Conservation (phyloP, 2,888 invertebrate species). For the Aspidapion aeneum region DNA sequence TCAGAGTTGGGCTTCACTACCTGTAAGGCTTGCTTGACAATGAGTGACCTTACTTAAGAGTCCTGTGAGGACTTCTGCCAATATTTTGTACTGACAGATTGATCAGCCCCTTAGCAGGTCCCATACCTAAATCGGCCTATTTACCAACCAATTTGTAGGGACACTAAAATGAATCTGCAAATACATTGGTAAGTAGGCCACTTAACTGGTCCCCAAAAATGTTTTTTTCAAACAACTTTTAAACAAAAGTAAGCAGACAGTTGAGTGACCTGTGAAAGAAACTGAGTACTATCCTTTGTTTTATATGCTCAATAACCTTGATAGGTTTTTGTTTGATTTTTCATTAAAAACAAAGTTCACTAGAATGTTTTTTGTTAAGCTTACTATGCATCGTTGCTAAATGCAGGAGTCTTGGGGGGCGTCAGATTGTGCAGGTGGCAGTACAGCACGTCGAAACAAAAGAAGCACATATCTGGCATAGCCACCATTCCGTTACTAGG, state of each 20-base stretch:
- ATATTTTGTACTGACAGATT: no score
- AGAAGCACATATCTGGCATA: conserved; percentile 96
- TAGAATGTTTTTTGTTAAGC: conserved; percentile 48
- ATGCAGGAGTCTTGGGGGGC: conserved; percentile 86
- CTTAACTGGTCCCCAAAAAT: no score
- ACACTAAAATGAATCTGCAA: no score
- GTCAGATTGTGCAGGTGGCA: conserved; percentile 91
- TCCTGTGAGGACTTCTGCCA: no score
- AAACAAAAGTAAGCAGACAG: not conserved
- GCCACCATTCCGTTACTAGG: conserved; percentile 64
- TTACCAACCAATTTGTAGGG: no score
- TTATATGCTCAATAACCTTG: not conserved
- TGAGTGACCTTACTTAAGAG: no score
- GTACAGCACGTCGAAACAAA: conserved; percentile 98
- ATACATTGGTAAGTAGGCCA: no score
- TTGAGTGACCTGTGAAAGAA: not conserved
- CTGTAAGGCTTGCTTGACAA: no score
- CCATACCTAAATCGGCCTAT: no score
- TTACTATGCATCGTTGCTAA: conserved; percentile 95
- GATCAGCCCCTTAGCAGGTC: no score
- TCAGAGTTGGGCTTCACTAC: no score
- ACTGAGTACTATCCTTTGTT: not conserved
- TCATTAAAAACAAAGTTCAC: not conserved
- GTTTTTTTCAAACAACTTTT: no score
- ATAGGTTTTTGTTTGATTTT: not conserved